phyloP scores from a whole-genome alignment of 2,888 invertebrate genomes.

The Flexamia atlantica region DNA sequence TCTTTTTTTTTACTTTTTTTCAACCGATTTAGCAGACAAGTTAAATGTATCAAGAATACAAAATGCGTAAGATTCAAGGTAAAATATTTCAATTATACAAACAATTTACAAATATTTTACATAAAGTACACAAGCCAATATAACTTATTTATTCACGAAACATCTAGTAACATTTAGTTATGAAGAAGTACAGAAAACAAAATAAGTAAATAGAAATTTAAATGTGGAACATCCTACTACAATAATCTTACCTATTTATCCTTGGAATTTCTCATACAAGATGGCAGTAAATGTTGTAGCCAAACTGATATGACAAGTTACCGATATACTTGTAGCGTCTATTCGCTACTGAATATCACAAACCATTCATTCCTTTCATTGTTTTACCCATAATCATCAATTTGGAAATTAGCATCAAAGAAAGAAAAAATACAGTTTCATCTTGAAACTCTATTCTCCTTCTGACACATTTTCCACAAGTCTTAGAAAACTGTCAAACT shows the following conservation, averaged over 20 bases:
- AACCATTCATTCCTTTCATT: too few species aligned
- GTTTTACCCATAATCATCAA: too few species aligned
- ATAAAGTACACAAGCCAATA: conserved; percentile 30
- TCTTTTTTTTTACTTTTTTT: background rate
- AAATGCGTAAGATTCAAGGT: background rate
- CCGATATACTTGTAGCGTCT: too few species aligned
- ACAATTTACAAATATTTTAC: conserved; percentile 3
- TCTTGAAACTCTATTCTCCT: too few species aligned
- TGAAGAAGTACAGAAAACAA: conserved; percentile 6
- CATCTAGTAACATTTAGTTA: background rate
- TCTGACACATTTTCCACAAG: too few species aligned
- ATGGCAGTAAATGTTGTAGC: background rate
- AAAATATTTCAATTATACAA: background rate
- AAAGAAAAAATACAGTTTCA: too few species aligned
- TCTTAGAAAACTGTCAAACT: too few species aligned
- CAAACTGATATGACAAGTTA: too few species aligned
- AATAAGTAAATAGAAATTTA: conserved; percentile 19
- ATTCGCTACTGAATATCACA: too few species aligned
- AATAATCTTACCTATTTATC: conserved; percentile 10
- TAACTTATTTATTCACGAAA: conserved; percentile 21
- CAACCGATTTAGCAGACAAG: background rate
- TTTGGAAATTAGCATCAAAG: too few species aligned
- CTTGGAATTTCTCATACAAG: conserved; percentile 10
- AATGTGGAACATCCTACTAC: conserved; percentile 27
- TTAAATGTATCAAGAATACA: background rate